Evolutionary conservation across 2,113 vertebrate genomes (phyloP), one percentile per base, ranked within the genome.

Genomic region (Colaptes auratus): DNA sequence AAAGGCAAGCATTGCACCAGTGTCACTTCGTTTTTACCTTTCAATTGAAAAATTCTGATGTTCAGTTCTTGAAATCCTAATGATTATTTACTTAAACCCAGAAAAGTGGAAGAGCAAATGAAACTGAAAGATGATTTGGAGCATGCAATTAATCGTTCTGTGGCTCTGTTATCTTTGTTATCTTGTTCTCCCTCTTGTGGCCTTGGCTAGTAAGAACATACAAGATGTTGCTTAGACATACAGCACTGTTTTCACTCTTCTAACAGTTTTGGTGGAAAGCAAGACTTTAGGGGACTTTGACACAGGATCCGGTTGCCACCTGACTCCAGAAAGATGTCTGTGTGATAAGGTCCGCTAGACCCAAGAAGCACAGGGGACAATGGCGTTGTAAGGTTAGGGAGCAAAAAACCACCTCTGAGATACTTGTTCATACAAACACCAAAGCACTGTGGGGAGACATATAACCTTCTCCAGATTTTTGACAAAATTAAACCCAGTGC

Each of bases 141-240:
- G 61, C 53, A 72, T 0, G 3, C 59, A 61, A 36, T 27, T 4
- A 7, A 42, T 50, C 2, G 0, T 16, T 6, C 33, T 2, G 3
- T 12, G 25, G 39, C 93, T 93, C 76, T 1, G 3, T 92, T 95
- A 93, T 93, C 94, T 91, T 88, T 1, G 3, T 92, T 96, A 93
- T 95, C 94, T 91, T 80, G 8, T 93, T 89, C 94, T 91, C 94
- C 93, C 94, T 96, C 96, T 95, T 93, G 94, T 88, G 94, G 93
- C 30, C 30, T 77, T 19, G 7, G 20, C 11, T 0, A 63, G 87
- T 28, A 93, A 93, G 31, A 91, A 42, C 94, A 52, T 36, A 69
- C 1, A 7, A 82, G 25, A 19, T 5, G 7, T 0, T 13, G 52
- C 27, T 80, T 46, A 7, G 3, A 23, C 27, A 12, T 7, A 35